Conservation (phyloP, 2,797 vertebrate species). For the Chrysocyon brachyurus region DNA sequence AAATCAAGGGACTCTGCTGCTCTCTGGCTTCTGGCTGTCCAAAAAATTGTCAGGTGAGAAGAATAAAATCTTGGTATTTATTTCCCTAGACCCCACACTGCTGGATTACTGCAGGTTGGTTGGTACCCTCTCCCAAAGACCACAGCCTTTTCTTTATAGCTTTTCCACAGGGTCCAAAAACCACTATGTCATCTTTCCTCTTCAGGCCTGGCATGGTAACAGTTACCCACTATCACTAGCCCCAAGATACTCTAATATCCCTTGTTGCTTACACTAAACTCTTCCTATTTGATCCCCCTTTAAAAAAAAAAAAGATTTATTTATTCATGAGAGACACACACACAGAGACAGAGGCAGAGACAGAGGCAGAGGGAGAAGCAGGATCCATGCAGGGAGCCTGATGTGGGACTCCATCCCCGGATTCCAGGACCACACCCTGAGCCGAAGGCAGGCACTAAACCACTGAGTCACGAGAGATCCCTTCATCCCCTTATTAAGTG, state of each 20-base stretch:
- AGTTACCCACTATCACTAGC: background rate
- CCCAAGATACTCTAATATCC: background rate
- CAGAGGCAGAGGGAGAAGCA: too few relatives aligned
- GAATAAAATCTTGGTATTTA: background rate
- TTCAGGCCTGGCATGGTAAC: background rate
- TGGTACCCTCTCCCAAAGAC: background rate
- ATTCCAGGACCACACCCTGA: too few relatives aligned
- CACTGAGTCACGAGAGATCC: too few relatives aligned
- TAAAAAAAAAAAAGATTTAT: too few relatives aligned
- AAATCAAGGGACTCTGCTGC: background rate
- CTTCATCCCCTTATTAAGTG: background rate
- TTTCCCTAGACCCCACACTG: background rate
- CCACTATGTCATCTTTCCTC: background rate
- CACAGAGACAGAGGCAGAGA: too few relatives aligned
- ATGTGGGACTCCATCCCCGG: too few relatives aligned
- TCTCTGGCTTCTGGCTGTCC: background rate
- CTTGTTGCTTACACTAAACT: background rate
- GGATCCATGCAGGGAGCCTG: too few relatives aligned
- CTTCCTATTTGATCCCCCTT: background rate
- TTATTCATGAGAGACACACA: too few relatives aligned
- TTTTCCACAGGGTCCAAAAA: background rate
- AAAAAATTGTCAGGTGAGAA: background rate
- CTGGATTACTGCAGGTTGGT: background rate
- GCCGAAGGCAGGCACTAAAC: too few relatives aligned
- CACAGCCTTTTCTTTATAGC: background rate